A percentile compares a stretch with the other conserved stretches of the same genome.
phyloP scores from a whole-genome alignment of 2,113 vertebrate species.

The Campylomormyrus numenius region DNA sequence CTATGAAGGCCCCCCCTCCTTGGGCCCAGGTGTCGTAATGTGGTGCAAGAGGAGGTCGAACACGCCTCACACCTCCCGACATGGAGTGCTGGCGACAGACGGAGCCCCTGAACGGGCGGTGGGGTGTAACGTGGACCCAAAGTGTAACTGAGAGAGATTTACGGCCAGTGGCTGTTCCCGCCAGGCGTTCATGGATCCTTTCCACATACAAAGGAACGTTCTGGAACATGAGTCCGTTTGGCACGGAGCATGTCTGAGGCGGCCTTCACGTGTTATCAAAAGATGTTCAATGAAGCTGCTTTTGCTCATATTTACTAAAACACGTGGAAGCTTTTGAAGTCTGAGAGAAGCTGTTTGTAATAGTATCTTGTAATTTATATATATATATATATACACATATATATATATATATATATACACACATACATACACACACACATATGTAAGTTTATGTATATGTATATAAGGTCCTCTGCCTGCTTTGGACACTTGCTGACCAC shows the following conservation, averaged over 20 bases:
- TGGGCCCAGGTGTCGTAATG: not conserved
- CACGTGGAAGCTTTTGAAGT: not conserved
- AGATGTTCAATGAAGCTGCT: not conserved
- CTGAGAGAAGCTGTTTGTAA: not conserved
- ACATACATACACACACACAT: not conserved
- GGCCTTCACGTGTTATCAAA: not conserved
- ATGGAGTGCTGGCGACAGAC: not conserved
- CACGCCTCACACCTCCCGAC: not conserved
- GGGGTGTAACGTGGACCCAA: not conserved
- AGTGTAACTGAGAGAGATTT: not conserved
- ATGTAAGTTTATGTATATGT: not conserved
- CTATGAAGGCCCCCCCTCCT: not conserved
- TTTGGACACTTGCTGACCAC: not conserved
- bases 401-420: too few species aligned
- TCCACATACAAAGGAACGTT: not conserved
- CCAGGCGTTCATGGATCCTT: not conserved
- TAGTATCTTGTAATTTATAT: not conserved
- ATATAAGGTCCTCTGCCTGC: not conserved
- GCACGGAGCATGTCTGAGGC: not conserved
- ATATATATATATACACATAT: too few species aligned
- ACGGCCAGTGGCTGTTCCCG: not conserved
- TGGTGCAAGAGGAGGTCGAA: not conserved
- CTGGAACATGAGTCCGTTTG: not conserved
- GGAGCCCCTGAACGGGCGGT: not conserved
- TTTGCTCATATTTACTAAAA: constrained; percentile 5